phyloP scores from a whole-genome alignment of 2,888 invertebrate genomes.

The Nasonia oneida region DNA sequence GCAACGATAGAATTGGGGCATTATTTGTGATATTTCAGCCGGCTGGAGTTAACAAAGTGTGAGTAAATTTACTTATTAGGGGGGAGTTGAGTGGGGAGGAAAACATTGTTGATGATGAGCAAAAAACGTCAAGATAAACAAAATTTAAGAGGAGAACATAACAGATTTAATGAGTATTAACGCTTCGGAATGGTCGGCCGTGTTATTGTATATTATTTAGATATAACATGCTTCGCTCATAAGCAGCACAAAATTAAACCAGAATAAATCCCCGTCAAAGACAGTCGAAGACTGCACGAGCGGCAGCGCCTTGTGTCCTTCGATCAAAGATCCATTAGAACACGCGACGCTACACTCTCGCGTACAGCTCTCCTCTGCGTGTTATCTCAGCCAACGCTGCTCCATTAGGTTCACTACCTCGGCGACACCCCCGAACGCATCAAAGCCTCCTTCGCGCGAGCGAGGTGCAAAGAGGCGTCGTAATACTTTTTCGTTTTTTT shows the following conservation, averaged over 20 bases:
- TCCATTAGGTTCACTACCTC: constrained; percentile 53
- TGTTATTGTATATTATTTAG: too few species aligned
- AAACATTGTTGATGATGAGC: neutral
- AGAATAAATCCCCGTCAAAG: neutral
- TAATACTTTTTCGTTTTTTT: constrained; percentile 1
- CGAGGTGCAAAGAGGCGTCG: constrained; percentile 16
- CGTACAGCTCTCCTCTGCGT: neutral
- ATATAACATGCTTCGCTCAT: too few species aligned
- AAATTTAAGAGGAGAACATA: neutral
- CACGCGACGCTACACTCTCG: neutral
- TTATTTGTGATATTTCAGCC: neutral
- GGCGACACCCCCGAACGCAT: constrained; percentile 2
- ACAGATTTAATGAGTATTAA: too few species aligned
- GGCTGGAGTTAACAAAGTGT: neutral
- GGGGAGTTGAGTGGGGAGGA: neutral
- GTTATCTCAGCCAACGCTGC: constrained; percentile 44
- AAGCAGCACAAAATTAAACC: neutral
- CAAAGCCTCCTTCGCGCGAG: neutral
- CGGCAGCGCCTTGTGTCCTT: neutral
- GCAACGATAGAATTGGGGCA: neutral
- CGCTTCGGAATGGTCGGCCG: too few species aligned
- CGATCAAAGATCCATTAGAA: constrained; percentile 61
- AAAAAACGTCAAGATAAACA: neutral
- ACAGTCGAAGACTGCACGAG: neutral
- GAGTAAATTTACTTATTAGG: neutral